Evolutionary conservation across 2,797 vertebrate genomes (phyloP).

Genomic region (Hippoglossus hippoglossus): DNA sequence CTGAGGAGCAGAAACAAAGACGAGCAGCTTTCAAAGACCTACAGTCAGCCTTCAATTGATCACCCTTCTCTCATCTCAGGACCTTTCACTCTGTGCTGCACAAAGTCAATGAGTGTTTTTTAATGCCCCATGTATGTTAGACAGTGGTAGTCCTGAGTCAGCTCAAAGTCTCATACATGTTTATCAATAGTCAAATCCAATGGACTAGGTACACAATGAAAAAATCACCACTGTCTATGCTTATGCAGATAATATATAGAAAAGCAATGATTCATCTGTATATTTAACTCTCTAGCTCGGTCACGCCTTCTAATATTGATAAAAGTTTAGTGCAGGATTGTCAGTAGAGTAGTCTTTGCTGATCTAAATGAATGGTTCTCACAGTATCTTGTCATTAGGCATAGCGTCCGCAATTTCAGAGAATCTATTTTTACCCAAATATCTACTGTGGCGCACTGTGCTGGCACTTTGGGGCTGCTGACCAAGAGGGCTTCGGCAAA

Average conservation of each 20-base stretch:
- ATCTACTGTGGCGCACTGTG: not conserved
- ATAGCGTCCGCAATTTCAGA: not conserved
- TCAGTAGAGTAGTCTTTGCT: not conserved
- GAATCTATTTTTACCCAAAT: not conserved
- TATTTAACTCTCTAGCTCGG: not conserved
- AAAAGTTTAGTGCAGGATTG: not conserved
- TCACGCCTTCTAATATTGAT: not conserved
- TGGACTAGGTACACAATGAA: constrained; percentile 29
- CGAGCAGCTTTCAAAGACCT: constrained; percentile 93
- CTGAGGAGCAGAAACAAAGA: constrained; percentile 91
- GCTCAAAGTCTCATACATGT: not conserved
- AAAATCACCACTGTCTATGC: not conserved
- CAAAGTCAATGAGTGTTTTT: constrained; percentile 25
- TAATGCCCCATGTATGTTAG: constrained; percentile 30
- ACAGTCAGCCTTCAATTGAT: constrained; percentile 90
- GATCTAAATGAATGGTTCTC: constrained; percentile 1
- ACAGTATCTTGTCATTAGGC: not conserved
- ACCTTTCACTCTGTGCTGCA: constrained; percentile 29
- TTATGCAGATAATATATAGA: not conserved
- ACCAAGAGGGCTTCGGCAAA: not conserved
- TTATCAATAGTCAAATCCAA: constrained; percentile 31
- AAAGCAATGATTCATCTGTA: not conserved
- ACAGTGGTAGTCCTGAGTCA: not conserved
- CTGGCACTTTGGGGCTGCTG: not conserved
- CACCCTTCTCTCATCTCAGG: not conserved